Conservation (phyloP, 2,797 vertebrate species). For the Chromis chromis region DNA sequence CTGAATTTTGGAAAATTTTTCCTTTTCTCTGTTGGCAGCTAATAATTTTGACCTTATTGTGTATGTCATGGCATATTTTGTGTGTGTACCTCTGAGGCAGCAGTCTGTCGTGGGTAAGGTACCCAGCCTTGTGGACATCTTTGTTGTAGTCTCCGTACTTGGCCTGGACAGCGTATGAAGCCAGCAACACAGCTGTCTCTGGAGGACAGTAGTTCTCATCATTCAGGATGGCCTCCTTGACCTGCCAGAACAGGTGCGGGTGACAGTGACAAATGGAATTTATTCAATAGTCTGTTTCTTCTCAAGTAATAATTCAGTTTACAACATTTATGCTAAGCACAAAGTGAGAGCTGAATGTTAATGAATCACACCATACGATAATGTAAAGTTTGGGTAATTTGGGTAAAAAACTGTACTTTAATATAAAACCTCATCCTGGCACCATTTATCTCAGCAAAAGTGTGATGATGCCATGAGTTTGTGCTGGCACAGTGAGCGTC, state of each 20-base stretch:
- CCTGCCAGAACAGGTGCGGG: conserved; percentile 62
- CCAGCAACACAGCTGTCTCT: conserved; percentile 96
- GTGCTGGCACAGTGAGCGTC: background rate
- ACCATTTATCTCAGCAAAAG: background rate
- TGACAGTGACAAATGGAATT: background rate
- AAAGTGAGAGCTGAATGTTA: no score
- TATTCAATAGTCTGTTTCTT: no score
- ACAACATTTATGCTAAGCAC: no score
- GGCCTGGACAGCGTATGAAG: conserved; percentile 96
- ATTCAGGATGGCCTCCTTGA: conserved; percentile 97
- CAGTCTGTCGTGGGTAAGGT: conserved; percentile 93
- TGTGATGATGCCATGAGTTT: background rate
- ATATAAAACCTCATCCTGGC: background rate
- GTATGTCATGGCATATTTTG: background rate
- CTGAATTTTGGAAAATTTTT: no score
- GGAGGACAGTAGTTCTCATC: conserved; percentile 99
- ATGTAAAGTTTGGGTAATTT: no score
- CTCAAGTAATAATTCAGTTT: no score
- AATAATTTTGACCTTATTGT: background rate
- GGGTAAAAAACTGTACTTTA: no score
- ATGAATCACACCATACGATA: no score
- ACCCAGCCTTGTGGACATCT: conserved; percentile 93
- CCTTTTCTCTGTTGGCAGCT: no score
- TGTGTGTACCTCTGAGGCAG: conserved; percentile 92
- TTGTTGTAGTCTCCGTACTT: conserved; percentile 95